Evolutionary conservation across 2,113 vertebrate species (phyloP).

Genomic region (Peromyscus leucopus): DNA sequence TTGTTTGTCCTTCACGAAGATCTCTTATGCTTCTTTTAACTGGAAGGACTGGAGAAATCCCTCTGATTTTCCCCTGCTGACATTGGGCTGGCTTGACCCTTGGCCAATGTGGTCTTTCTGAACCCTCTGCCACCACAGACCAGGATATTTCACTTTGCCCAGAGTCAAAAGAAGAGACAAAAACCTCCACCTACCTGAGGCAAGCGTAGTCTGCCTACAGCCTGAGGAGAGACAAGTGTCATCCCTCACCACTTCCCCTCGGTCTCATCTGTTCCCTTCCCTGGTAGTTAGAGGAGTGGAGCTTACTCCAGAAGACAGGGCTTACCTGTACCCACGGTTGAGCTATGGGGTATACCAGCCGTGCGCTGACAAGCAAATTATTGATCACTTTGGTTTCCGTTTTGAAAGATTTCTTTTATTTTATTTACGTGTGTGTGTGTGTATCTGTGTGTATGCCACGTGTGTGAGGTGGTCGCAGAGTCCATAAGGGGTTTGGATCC

Average conservation of each 20-base stretch:
- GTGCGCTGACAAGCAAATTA: background rate
- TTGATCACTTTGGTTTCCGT: background rate
- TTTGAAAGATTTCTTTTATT: background rate
- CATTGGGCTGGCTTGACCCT: background rate
- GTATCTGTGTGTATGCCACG: background rate
- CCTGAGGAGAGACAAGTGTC: background rate
- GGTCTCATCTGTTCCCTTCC: background rate
- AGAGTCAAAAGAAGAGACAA: background rate
- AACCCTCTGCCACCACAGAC: background rate
- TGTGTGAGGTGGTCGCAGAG: background rate
- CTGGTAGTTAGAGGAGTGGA: accelerated
- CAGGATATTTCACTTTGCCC: background rate
- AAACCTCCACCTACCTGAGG: background rate
- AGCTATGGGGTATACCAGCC: background rate
- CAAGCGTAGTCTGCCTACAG: background rate
- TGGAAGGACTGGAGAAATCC: constrained; percentile 64
- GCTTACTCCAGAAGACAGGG: background rate
- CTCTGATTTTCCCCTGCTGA: constrained; percentile 55
- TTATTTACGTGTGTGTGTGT: background rate
- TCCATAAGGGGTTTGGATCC: background rate
- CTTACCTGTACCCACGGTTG: background rate
- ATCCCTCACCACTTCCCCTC: background rate
- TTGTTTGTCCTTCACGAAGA: background rate
- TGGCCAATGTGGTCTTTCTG: constrained; percentile 30
- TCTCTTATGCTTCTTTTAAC: constrained; percentile 54